Conservation (phyloP, 2,888 invertebrate genomes). For the Perithous albicinctus region DNA sequence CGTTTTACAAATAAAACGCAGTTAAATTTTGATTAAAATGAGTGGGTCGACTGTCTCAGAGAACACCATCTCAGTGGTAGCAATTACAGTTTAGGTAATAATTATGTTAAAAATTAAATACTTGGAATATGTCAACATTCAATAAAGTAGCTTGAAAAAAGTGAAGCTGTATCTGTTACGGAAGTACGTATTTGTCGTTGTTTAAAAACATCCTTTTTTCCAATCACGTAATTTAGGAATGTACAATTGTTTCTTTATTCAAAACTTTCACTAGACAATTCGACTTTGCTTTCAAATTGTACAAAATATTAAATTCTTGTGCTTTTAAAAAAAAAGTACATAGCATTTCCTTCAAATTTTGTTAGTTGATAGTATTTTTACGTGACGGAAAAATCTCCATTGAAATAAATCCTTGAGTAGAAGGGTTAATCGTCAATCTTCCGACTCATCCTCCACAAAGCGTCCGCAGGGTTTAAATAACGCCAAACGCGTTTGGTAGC, state of each 20-base stretch:
- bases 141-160: background rate
- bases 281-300: background rate
- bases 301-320: background rate
- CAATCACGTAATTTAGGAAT: background rate
- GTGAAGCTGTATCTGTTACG: no score
- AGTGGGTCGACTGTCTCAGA: constrained; percentile 12
- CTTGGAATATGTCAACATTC: background rate
- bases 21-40: constrained; percentile 45
- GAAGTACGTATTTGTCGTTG: no score
- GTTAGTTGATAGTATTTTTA: background rate
- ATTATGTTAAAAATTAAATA: background rate
- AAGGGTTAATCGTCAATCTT: constrained; percentile 13
- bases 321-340: no score
- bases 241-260: background rate
- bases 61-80: background rate
- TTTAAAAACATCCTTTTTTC: no score
- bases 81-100: background rate
- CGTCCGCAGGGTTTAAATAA: background rate
- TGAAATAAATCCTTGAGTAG: background rate
- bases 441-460: background rate
- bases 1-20: constrained; percentile 27
- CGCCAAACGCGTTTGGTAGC: background rate
- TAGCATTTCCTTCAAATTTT: no score
- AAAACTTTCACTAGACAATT: background rate
- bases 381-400: background rate